A percentile compares a stretch with the other conserved stretches of the same genome.
phyloP scores from a whole-genome alignment of 2,113 vertebrate genomes.

The Tyrannus savana region DNA sequence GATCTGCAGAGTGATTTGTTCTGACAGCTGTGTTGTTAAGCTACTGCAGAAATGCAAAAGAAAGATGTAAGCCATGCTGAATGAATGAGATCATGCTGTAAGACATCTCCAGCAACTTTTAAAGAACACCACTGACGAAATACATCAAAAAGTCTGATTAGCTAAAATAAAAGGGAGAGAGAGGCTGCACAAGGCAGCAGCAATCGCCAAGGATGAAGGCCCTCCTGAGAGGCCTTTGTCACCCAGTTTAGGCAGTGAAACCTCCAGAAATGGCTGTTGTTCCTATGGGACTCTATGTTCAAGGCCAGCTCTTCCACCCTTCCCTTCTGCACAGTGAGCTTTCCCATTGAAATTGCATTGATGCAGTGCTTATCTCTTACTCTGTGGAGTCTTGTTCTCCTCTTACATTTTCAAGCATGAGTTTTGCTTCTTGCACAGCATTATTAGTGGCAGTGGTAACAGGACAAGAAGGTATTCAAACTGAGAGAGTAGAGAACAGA shows the following conservation, averaged over 20 bases:
- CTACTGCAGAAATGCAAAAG: not conserved
- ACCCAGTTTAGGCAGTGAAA: not conserved
- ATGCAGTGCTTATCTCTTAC: not conserved
- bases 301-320: not conserved
- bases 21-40: not conserved
- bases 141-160: not conserved
- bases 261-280: not conserved
- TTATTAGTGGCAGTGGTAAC: not conserved
- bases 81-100: not conserved
- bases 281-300: not conserved
- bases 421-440: not conserved
- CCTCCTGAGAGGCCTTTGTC: not conserved
- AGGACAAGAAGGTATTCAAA: not conserved
- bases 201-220: not conserved
- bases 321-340: not conserved
- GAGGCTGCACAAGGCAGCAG: not conserved
- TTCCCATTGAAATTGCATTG: not conserved
- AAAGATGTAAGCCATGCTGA: not conserved
- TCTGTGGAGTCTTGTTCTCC: rapidly evolving
- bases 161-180: not conserved
- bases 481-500: not conserved
- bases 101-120: not conserved
- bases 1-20: not conserved
- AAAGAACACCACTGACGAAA: not conserved
- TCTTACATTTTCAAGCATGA: not conserved